Percentiles rank a stretch among this genome's conserved stretches.
phyloP scores from a whole-genome alignment of 2,797 vertebrate genomes.

The Halcyon badia region DNA sequence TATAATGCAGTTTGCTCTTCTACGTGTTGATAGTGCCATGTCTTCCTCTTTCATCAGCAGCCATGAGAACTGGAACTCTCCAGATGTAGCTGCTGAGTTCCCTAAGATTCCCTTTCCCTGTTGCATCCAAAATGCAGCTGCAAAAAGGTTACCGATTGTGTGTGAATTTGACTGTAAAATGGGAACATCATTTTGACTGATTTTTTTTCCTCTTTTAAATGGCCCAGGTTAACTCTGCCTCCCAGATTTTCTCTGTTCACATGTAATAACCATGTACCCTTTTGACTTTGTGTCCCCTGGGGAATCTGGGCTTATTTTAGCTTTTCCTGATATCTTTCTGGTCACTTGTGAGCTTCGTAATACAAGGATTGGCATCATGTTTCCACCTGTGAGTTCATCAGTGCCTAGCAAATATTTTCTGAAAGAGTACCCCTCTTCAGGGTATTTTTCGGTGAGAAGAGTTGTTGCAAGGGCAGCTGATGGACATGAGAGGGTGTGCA shows the following conservation, averaged over 20 bases:
- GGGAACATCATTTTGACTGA: neutral
- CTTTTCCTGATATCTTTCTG: neutral
- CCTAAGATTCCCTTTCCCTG: neutral
- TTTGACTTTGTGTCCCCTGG: neutral
- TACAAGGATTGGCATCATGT: neutral
- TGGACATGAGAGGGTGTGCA: neutral
- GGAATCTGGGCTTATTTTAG: neutral
- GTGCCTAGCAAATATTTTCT: neutral
- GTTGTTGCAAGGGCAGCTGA: neutral
- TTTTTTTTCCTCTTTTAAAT: neutral
- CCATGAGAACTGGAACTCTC: neutral
- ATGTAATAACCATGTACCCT: neutral
- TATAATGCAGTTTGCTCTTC: neutral
- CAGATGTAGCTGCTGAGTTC: neutral
- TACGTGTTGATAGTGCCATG: rapidly evolving
- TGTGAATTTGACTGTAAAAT: neutral
- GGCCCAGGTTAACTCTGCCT: neutral
- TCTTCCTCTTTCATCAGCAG: neutral
- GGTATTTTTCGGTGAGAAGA: neutral
- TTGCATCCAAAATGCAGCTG: neutral
- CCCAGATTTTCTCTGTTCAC: neutral
- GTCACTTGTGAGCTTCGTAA: neutral
- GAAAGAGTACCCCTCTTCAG: neutral
- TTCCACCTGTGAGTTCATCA: neutral
- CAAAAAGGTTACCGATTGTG: neutral